Base-by-base conservation (phyloP, 2,797 vertebrate species). In the Trachurus trachurus region DNA sequence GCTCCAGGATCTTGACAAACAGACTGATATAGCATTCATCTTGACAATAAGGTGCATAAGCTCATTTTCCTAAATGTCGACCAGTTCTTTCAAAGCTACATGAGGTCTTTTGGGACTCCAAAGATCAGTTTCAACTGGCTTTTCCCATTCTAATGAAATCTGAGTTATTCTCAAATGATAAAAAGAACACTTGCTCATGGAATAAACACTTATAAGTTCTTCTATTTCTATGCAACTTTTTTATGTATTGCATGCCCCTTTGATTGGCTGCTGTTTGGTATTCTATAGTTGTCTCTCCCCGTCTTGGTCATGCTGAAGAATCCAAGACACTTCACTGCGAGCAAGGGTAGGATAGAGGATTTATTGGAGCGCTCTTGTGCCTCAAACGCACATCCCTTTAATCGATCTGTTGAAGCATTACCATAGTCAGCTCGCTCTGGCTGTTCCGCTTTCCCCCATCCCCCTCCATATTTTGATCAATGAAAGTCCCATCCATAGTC, bases 401-500 rank as follows among this genome's bases (percentile, higher is more conserved):
- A 94, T 94, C 82, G 84, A 94, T 94, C 83, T 10, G 60, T 74
- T 82, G 75, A 87, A 85, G 86, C 85, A 92, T 92, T 91, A 91
- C 87, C 85, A 88, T 90, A 88, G 91, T 84, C 85, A 72, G 87
- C 87, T 89, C 72, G 49, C 84, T 81, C 64, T 65, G 44, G 65
- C 80, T 44, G 56, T 52, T 85, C 58, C 31, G 65, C 57, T 17
- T 31, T 8, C 22, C 49, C 68, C 42, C 66, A 62, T 29, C 64
- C 80, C 66, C 74, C 74, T 71, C 63, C 58, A 83, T 58, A 54
- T 64, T 79, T 71, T 80, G 87, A 93, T 94, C 93, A 91, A 94
- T 93, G 85, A 83, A 71, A 73, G 79, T 72, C 59, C 82, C 63
- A 75, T 88, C 76, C 70, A 80, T 70, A 76, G 82, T 78, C 73